These are phyloP conservation scores for Dipodomys ordii DNA, from an alignment of 2,113 vertebrate species.

Conservation along the genomic window DNA sequence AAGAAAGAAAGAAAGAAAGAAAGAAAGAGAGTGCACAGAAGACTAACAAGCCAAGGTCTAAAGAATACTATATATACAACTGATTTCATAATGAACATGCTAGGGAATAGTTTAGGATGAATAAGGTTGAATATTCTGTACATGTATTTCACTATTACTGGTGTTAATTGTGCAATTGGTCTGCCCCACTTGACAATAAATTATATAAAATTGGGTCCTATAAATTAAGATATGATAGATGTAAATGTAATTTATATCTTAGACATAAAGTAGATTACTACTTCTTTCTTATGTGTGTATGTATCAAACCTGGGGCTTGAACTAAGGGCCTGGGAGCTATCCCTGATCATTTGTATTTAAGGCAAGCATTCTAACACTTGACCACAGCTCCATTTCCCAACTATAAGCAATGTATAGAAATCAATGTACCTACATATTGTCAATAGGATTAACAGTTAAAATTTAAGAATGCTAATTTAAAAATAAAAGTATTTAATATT, in stretches of 20 bases:
- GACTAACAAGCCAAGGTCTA: neutral
- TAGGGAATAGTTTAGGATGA: neutral
- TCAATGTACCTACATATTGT: no score
- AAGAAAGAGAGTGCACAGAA: neutral
- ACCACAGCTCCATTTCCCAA: no score
- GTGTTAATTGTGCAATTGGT: neutral
- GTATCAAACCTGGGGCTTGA: no score
- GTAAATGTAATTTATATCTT: neutral
- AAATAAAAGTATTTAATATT: neutral
- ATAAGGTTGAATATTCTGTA: constrained; percentile 2
- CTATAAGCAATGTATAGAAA: no score
- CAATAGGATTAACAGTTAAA: no score
- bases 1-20: no score
- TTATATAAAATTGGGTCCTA: neutral
- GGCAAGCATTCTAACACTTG: no score
- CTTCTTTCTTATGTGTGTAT: no score
- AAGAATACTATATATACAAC: neutral
- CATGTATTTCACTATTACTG: neutral
- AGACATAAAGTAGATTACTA: neutral
- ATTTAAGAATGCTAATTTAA: neutral
- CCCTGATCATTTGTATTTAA: neutral
- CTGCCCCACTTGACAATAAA: neutral
- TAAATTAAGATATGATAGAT: neutral
- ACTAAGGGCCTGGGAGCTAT: no score
- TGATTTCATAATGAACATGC: neutral